Conservation (phyloP, 37 sponge, comb jelly and placozoan genomes). For the Bolinopsis microptera region DNA sequence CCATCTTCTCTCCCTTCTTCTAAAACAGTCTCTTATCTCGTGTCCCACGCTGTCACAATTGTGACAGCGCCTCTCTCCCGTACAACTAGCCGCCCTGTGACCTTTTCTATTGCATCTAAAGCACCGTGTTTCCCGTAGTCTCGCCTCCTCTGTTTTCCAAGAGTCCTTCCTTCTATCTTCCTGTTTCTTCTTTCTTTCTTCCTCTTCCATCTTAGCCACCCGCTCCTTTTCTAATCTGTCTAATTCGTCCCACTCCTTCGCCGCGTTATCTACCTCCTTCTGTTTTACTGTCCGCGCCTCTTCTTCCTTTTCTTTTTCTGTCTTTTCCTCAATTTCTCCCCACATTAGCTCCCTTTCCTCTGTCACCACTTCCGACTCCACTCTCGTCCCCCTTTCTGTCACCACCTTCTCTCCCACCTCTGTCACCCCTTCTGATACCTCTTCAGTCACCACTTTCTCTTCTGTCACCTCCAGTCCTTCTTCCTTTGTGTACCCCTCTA, state of each 20-base stretch:
- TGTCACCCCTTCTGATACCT: neutral
- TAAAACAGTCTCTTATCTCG: neutral
- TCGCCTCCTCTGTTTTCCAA: neutral
- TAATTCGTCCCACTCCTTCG: neutral
- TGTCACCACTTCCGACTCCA: neutral
- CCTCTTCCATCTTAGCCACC: neutral
- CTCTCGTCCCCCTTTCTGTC: neutral
- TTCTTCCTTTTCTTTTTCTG: neutral
- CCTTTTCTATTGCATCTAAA: neutral
- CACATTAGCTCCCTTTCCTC: neutral
- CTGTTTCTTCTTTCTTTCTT: neutral
- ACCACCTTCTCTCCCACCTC: neutral
- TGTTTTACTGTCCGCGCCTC: neutral
- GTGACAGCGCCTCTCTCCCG: neutral
- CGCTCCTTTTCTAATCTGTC: neutral
- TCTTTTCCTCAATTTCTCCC: neutral
- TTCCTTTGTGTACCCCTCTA: no score
- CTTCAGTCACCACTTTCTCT: no score
- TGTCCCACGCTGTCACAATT: neutral
- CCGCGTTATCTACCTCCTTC: neutral
- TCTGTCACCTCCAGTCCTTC: no score
- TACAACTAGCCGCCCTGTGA: neutral
- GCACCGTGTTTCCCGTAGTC: neutral
- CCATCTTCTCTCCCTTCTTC: no score
- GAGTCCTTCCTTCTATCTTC: neutral